These are phyloP conservation scores for Rapana venosa DNA, from an alignment of 2,888 invertebrate genomes.

Conservation along the genomic window DNA sequence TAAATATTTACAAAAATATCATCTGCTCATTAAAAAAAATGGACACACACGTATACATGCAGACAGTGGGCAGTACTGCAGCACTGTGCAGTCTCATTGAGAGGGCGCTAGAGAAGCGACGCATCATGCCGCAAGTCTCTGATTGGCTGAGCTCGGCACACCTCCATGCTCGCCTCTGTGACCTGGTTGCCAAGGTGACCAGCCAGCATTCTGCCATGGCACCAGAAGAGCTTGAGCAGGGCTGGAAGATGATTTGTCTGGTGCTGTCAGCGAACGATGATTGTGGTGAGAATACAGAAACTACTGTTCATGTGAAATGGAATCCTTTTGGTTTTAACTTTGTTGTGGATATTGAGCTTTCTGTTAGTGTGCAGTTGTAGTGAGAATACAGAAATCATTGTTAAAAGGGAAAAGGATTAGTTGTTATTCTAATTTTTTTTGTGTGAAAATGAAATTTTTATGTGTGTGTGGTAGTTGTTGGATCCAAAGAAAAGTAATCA, in stretches of 20 bases:
- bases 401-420: too few species aligned
- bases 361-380: too few species aligned
- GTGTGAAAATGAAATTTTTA: too few species aligned
- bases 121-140: constrained; percentile 37
- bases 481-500: too few species aligned
- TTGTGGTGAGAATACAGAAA: constrained; percentile 50
- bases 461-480: too few species aligned
- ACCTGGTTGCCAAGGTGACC: constrained; percentile 31
- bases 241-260: constrained; percentile 65
- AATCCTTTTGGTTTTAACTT: too few species aligned
- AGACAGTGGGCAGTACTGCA: constrained; percentile 36
- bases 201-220: background rate
- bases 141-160: constrained; percentile 40
- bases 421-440: too few species aligned
- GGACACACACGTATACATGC: background rate
- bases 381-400: too few species aligned
- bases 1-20: too few species aligned
- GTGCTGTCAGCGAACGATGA: constrained; percentile 62
- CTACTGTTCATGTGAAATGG: background rate
- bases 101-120: constrained; percentile 40
- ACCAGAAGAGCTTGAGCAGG: constrained; percentile 48
- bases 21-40: too few species aligned
- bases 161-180: constrained; percentile 37
- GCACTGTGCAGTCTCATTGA: constrained; percentile 43
- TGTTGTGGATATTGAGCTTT: too few species aligned